These are phyloP conservation scores for Doryteuthis pealeii DNA, from an alignment of 1,140 invertebrate species.

Conservation along the genomic window DNA sequence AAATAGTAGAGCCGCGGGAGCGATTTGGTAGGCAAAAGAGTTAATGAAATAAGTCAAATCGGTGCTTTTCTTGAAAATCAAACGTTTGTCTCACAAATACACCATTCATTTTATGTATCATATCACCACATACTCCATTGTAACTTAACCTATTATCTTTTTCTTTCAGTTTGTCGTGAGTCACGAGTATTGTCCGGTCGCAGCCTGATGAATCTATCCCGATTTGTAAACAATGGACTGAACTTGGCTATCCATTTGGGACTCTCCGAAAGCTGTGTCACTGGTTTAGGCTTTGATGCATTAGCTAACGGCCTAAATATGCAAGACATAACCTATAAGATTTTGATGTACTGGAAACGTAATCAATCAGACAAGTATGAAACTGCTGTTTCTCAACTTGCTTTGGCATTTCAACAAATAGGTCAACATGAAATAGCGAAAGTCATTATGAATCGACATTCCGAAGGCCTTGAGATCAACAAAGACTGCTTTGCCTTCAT, in stretches of 20 bases:
- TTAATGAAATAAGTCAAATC: background rate
- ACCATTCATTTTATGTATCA: no score
- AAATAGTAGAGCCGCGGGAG: no score
- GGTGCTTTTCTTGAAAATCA: no score
- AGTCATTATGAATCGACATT: constrained; percentile 41
- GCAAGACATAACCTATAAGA: constrained; percentile 57
- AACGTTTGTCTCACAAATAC: no score
- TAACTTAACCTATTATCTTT: no score
- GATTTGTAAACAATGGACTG: constrained; percentile 50
- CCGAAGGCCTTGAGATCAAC: constrained; percentile 47
- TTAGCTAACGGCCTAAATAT: constrained; percentile 53
- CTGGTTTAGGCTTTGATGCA: constrained; percentile 58
- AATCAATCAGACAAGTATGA: constrained; percentile 46
- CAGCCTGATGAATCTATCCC: constrained; percentile 51
- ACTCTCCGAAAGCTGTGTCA: constrained; percentile 56
- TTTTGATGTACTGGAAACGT: constrained; percentile 57
- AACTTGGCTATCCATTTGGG: constrained; percentile 56
- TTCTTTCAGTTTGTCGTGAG: constrained; percentile 53
- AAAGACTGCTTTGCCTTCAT: constrained; percentile 39
- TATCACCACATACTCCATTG: no score
- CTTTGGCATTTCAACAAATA: constrained; percentile 47
- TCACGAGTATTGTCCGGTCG: constrained; percentile 50
- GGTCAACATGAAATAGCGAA: constrained; percentile 44
- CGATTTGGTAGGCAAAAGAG: background rate
- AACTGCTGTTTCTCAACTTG: constrained; percentile 41